These are phyloP conservation scores for Orthosia gothica DNA, from an alignment of 2,888 invertebrate genomes.

Conservation along the genomic window DNA sequence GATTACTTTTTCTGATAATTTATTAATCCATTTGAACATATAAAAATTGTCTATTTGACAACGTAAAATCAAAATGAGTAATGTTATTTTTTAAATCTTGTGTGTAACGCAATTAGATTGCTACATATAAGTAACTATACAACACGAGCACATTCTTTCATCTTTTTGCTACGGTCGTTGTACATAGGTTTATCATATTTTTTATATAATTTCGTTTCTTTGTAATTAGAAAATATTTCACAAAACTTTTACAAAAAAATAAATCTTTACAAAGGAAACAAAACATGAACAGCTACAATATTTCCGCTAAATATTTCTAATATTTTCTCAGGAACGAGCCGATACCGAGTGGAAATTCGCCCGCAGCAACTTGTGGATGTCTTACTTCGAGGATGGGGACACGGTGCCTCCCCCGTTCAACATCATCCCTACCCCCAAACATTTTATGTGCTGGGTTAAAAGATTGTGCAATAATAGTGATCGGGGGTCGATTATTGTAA, in stretches of 20 bases:
- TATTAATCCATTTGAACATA: no score
- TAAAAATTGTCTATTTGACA: no score
- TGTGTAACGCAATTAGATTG: no score
- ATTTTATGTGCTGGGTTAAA: conserved; percentile 89
- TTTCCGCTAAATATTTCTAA: no score
- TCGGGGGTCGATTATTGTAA: conserved; percentile 87
- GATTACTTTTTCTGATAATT: no score
- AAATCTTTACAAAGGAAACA: no score
- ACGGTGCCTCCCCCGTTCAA: conserved; percentile 99
- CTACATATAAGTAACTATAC: not conserved
- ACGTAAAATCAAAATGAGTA: no score
- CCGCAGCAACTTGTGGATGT: conserved; percentile 98
- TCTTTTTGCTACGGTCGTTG: not conserved
- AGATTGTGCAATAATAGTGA: conserved; percentile 77
- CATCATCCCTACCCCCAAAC: conserved; percentile 97
- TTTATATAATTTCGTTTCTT: not conserved
- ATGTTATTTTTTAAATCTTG: no score
- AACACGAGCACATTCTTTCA: not conserved
- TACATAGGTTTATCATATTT: not conserved
- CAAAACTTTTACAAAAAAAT: no score
- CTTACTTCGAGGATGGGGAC: conserved; percentile 98
- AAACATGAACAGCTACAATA: not conserved
- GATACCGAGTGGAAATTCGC: conserved; percentile 99
- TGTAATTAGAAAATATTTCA: no score
- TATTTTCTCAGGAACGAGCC: conserved; percentile 94